Percentiles rank a stretch among this genome's conserved stretches.
Evolutionary conservation across 2,113 vertebrate species (phyloP).

Genomic region (Sisor rabdophorus): DNA sequence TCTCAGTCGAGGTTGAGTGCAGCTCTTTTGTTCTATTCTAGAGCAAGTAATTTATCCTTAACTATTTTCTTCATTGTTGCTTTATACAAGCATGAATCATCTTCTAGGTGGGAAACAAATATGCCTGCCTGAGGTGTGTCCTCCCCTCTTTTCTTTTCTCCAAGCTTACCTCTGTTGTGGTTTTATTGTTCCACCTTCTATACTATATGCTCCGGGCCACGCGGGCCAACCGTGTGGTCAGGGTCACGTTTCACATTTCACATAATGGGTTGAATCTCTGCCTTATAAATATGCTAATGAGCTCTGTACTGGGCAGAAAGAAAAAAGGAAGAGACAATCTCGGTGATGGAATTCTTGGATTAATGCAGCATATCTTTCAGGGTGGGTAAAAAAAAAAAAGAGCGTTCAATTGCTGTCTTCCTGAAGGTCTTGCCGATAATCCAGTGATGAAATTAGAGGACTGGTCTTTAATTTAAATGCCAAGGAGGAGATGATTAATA

Average conservation of each 20-base stretch:
- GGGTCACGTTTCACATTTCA: conserved; percentile 38
- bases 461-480: conserved; percentile 31
- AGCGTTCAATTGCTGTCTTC: background rate
- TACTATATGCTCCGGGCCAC: conserved; percentile 45
- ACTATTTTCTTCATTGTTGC: conserved; percentile 57
- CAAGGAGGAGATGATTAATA: background rate
- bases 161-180: conserved; percentile 1
- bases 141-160: background rate
- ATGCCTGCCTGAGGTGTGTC: background rate
- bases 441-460: conserved; percentile 32
- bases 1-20: conserved; percentile 8
- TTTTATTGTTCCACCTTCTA: conserved; percentile 36
- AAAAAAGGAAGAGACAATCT: conserved; percentile 51
- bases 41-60: conserved; percentile 61
- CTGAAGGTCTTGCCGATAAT: conserved; percentile 39
- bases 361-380: conserved; percentile 28
- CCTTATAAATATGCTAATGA: conserved; percentile 58
- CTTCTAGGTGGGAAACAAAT: background rate
- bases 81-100: conserved; percentile 46
- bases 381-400: conserved; percentile 28
- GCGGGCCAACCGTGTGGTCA: conserved; percentile 9
- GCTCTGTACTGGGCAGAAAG: conserved; percentile 38
- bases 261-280: conserved; percentile 48
- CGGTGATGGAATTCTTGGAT: conserved; percentile 47
- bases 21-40: conserved; percentile 37